phyloP scores from a whole-genome alignment of 2,113 vertebrate species.

The Nerophis lumbriciformis region DNA sequence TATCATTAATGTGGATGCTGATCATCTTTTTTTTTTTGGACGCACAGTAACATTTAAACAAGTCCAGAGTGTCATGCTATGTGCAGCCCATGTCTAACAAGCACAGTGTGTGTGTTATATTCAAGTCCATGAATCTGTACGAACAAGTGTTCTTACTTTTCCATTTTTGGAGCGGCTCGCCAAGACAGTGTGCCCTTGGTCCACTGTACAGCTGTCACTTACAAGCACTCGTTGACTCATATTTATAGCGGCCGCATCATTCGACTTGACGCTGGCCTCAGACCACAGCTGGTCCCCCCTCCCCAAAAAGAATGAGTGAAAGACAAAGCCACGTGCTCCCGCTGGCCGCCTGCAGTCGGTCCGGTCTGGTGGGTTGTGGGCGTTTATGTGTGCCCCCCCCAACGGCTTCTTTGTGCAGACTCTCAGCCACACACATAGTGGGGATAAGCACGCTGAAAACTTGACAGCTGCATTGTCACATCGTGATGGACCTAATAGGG shows the following conservation, averaged over 20 bases:
- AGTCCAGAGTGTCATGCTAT: background rate
- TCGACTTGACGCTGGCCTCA: slow-evolving; percentile 56
- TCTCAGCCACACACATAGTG: slow-evolving; percentile 41
- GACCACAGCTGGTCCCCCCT: slow-evolving; percentile 75
- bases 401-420: slow-evolving; percentile 17
- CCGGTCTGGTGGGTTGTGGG: slow-evolving; percentile 61
- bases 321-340: slow-evolving; percentile 73
- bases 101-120: background rate
- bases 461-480: slow-evolving; percentile 60
- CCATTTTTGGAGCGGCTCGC: slow-evolving; percentile 64
- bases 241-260: slow-evolving; percentile 78
- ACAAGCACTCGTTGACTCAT: slow-evolving; percentile 64
- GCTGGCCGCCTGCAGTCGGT: slow-evolving; percentile 56
- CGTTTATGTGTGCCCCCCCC: slow-evolving; percentile 35
- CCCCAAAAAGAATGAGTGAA: slow-evolving; percentile 61
- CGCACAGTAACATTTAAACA: background rate
- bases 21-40: background rate
- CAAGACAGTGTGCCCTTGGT: slow-evolving; percentile 65
- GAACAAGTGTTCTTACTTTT: slow-evolving; percentile 46
- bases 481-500: slow-evolving; percentile 11
- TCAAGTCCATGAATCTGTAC: slow-evolving; percentile 52
- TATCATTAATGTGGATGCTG: background rate
- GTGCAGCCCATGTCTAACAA: background rate
- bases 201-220: slow-evolving; percentile 76
- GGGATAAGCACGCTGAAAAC: slow-evolving; percentile 26